Percentiles rank a stretch among this genome's conserved stretches.
These are phyloP conservation scores for Pterophyllum scalare DNA, from an alignment of 2,113 vertebrate species.

Conservation along the genomic window DNA sequence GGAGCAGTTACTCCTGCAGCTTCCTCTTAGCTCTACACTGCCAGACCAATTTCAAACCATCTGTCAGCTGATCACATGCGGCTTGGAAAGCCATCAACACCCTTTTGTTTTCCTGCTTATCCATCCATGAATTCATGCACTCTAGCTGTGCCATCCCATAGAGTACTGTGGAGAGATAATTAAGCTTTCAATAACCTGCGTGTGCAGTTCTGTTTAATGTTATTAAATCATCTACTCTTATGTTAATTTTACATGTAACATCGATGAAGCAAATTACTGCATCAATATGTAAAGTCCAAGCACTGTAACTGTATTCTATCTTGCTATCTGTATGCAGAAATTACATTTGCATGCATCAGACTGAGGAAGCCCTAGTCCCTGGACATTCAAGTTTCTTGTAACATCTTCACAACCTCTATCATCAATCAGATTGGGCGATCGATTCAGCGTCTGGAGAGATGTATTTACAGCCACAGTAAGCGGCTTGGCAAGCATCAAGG, in stretches of 20 bases:
- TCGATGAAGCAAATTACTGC: background rate
- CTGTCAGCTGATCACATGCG: constrained; percentile 38
- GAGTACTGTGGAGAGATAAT: background rate
- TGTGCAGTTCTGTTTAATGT: background rate
- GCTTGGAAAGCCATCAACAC: constrained; percentile 41
- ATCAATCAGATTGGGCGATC: constrained; percentile 73
- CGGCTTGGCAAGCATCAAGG: constrained; percentile 68
- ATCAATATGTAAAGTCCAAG: background rate
- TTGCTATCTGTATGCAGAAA: constrained; percentile 21
- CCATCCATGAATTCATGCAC: background rate
- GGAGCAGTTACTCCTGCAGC: constrained; percentile 13
- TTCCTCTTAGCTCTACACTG: constrained; percentile 25
- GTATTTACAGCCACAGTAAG: constrained; percentile 74
- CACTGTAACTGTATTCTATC: background rate
- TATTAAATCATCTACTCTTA: background rate
- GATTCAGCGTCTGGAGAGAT: constrained; percentile 70
- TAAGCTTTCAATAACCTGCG: constrained; percentile 9
- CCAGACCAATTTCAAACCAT: constrained; percentile 45
- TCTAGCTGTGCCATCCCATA: background rate
- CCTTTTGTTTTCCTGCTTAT: constrained; percentile 40
- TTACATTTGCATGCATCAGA: constrained; percentile 24
- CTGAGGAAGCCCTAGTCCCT: constrained; percentile 19
- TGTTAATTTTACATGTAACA: constrained; percentile 6
- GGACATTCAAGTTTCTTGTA: constrained; percentile 38
- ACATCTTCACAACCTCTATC: constrained; percentile 67